These are phyloP conservation scores for Strigamia crassipes DNA, from an alignment of 2,888 invertebrate species.

Conservation along the genomic window DNA sequence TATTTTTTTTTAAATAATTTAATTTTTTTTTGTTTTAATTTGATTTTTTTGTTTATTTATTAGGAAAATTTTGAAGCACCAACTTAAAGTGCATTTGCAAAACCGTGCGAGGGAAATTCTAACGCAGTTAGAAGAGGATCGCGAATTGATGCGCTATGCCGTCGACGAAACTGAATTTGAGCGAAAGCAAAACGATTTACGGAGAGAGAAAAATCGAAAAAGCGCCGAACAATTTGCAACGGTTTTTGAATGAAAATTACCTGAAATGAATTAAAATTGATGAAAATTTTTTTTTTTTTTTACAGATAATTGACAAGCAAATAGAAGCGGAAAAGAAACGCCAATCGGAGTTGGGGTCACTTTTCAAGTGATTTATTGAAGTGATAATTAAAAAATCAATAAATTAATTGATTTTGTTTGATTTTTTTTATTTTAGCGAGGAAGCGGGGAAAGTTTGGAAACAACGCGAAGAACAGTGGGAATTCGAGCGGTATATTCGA, in stretches of 20 bases:
- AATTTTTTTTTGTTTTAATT: not conserved
- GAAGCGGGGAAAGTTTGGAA: not conserved
- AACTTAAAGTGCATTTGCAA: conserved; percentile 4
- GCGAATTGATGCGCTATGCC: not conserved
- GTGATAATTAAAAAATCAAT: not conserved
- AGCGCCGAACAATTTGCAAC: not conserved
- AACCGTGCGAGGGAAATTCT: not conserved
- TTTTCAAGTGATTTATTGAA: not conserved
- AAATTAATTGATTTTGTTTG: not conserved
- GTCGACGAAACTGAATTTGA: not conserved
- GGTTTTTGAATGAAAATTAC: not conserved
- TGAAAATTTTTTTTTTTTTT: not conserved
- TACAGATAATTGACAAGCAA: not conserved
- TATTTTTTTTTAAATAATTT: not conserved
- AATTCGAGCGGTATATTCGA: not conserved
- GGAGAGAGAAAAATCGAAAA: not conserved
- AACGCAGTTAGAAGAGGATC: not conserved
- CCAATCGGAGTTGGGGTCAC: not conserved
- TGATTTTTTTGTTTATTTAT: not conserved
- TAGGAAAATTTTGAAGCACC: not conserved
- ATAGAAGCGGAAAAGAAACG: not conserved
- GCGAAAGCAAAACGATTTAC: not conserved
- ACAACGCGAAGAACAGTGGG: not conserved
- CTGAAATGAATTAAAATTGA: not conserved
- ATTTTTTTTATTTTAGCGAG: not conserved